Evolutionary conservation across 1,140 invertebrate genomes (phyloP).

Genomic region (Mactra quadrangularis): DNA sequence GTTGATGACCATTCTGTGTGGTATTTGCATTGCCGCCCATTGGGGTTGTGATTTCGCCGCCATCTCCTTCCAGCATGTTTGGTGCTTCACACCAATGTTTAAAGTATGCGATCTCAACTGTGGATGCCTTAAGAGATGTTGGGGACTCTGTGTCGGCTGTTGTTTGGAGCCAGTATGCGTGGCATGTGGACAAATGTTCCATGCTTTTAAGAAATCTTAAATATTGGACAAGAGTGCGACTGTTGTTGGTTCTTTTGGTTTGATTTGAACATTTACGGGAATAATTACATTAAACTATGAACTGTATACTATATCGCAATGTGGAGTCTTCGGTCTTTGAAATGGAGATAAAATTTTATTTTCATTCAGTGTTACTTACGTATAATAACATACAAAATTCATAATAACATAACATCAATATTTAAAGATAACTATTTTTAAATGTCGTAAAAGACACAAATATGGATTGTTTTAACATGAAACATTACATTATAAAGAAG

Average conservation of each 20-base stretch:
- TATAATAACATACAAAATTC: no score
- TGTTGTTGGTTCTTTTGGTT: not conserved
- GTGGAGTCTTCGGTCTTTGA: no score
- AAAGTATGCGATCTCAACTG: constrained; percentile 85
- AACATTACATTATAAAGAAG: no score
- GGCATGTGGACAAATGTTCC: constrained; percentile 66
- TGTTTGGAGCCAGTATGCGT: constrained; percentile 70
- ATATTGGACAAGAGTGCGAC: no score
- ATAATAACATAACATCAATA: no score
- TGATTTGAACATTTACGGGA: not conserved
- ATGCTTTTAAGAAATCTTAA: constrained; percentile 66
- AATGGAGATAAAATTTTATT: no score
- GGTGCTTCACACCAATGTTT: constrained; percentile 79
- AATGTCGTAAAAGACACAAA: no score
- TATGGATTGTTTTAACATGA: no score
- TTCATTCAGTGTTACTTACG: no score
- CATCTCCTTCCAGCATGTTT: constrained; percentile 87
- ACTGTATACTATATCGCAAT: no score
- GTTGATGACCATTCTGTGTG: constrained; percentile 88
- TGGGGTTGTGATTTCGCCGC: constrained; percentile 90
- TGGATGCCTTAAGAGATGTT: constrained; percentile 86
- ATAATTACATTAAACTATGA: no score
- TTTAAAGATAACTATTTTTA: no score
- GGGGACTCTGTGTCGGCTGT: constrained; percentile 84
- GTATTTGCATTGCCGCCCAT: constrained; percentile 88